These are phyloP conservation scores for Thymelicus lineola DNA, from an alignment of 2,888 invertebrate genomes.

Conservation along the genomic window DNA sequence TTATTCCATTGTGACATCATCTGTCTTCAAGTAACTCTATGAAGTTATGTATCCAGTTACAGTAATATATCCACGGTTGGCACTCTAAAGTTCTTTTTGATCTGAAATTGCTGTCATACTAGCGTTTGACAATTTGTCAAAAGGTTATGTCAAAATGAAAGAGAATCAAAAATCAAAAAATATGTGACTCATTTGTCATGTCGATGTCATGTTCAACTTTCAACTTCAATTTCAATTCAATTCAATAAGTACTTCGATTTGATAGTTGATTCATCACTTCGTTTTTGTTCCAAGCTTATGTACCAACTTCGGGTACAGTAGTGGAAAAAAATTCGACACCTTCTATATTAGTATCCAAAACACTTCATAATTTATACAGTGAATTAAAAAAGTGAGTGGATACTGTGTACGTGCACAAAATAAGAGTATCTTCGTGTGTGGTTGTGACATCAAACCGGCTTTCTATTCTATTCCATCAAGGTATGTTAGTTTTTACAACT, in stretches of 20 bases:
- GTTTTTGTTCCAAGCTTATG: not conserved
- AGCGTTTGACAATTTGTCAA: too few relatives aligned
- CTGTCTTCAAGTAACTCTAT: too few relatives aligned
- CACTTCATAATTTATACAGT: not conserved
- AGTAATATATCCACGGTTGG: too few relatives aligned
- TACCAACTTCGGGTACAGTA: not conserved
- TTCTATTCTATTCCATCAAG: conserved; percentile 34
- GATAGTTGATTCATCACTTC: not conserved
- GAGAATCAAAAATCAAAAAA: too few relatives aligned
- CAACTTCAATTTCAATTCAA: not conserved
- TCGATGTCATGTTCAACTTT: too few relatives aligned
- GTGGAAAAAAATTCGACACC: not conserved
- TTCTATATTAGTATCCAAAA: not conserved
- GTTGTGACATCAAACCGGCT: conserved; percentile 32
- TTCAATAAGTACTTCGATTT: not conserved
- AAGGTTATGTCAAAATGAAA: too few relatives aligned
- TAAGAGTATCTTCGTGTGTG: conserved; percentile 16
- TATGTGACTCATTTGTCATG: too few relatives aligned
- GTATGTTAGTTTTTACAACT: conserved; percentile 18
- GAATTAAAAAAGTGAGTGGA: not conserved
- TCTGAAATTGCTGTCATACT: too few relatives aligned
- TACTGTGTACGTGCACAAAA: not conserved
- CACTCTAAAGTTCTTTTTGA: too few relatives aligned
- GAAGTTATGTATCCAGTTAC: too few relatives aligned
- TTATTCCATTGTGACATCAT: too few relatives aligned